Conservation (phyloP, 2,888 invertebrate genomes). For the Thymelicus sylvestris region DNA sequence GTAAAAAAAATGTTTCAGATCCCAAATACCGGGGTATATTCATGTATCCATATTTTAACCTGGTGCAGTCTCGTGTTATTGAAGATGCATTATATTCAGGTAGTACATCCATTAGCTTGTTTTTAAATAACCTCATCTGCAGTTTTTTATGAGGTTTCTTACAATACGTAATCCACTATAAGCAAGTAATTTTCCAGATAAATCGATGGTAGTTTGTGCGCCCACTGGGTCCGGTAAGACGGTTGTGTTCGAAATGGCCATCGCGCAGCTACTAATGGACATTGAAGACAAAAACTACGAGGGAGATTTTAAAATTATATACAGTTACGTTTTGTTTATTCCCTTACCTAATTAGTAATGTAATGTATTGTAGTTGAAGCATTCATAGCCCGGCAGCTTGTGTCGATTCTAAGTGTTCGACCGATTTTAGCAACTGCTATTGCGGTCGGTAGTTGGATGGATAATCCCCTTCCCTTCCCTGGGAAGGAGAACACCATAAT, state of each 20-base stretch:
- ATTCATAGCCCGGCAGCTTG: too few relatives aligned
- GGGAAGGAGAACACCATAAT: too few relatives aligned
- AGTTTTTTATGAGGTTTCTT: too few relatives aligned
- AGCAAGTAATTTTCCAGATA: conserved; percentile 73
- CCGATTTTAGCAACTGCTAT: too few relatives aligned
- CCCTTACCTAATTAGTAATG: too few relatives aligned
- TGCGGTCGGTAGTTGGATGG: too few relatives aligned
- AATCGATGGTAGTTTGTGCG: conserved; percentile 89
- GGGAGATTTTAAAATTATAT: conserved; percentile 88
- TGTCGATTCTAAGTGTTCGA: too few relatives aligned
- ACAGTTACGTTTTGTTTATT: conserved; percentile 76
- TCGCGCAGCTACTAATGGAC: conserved; percentile 86
- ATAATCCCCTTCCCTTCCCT: too few relatives aligned
- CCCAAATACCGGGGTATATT: conserved; percentile 83
- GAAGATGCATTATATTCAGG: conserved; percentile 88
- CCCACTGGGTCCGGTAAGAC: conserved; percentile 95
- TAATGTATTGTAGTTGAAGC: too few relatives aligned
- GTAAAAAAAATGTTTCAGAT: conserved; percentile 63
- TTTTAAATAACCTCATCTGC: too few relatives aligned
- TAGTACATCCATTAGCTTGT: conserved; percentile 46
- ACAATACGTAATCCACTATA: too few relatives aligned
- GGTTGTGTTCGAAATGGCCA: conserved; percentile 92
- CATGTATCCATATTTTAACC: conserved; percentile 87
- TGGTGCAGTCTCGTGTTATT: conserved; percentile 89
- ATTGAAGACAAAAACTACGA: conserved; percentile 67